Conservation (phyloP, 2,797 vertebrate genomes). For the Parauchenoglanis punctatus region DNA sequence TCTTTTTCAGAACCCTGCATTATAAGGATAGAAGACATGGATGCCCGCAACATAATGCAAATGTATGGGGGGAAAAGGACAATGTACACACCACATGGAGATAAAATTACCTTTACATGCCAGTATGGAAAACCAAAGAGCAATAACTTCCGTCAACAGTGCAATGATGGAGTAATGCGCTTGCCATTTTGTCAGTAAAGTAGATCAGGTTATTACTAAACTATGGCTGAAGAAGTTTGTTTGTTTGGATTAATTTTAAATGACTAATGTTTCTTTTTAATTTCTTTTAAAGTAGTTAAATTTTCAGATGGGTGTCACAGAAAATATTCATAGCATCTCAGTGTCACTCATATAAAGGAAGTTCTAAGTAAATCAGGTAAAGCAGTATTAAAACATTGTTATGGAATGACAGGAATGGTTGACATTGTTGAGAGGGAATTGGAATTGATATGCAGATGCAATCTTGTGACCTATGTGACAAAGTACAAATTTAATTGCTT, state of each 20-base stretch:
- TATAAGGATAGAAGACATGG: constrained; percentile 36
- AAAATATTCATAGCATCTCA: background rate
- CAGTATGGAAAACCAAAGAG: rapidly evolving
- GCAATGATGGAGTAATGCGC: constrained; percentile 37
- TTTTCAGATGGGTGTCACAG: background rate
- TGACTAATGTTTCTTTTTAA: background rate
- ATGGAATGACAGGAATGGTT: background rate
- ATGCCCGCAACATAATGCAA: constrained; percentile 8
- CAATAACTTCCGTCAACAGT: background rate
- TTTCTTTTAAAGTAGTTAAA: background rate
- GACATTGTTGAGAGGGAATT: background rate
- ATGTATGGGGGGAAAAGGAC: rapidly evolving
- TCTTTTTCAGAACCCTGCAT: constrained; percentile 62
- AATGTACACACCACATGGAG: background rate
- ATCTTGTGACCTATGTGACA: background rate
- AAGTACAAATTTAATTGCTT: background rate
- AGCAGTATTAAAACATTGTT: background rate
- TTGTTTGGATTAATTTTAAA: background rate
- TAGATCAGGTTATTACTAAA: background rate
- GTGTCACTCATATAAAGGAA: background rate
- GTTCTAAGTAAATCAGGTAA: background rate
- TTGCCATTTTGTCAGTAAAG: constrained; percentile 53
- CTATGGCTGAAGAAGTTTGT: background rate
- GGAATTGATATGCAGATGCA: background rate
- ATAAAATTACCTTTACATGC: background rate